phyloP scores from a whole-genome alignment of 1,140 invertebrate genomes.

The Maniola jurtina region DNA sequence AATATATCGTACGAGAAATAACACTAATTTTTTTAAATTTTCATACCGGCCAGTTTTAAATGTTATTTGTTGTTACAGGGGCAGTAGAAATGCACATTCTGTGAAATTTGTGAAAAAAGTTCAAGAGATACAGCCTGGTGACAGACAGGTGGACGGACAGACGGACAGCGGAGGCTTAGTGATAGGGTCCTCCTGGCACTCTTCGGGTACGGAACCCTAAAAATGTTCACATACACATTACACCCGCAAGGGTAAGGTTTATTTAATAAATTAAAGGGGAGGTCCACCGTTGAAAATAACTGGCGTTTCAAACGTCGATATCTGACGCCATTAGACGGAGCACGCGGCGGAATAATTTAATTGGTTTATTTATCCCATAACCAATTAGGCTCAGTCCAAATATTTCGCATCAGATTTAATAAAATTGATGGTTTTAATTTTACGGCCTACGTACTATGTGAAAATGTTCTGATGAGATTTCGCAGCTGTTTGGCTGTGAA shows the following conservation, averaged over 20 bases:
- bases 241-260: neutral
- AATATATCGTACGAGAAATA: no score
- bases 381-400: slow-evolving; percentile 49
- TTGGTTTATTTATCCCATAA: slow-evolving; percentile 68
- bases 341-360: slow-evolving; percentile 60
- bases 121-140: no score
- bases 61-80: no score
- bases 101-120: no score
- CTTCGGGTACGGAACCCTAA: neutral
- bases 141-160: no score
- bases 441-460: slow-evolving; percentile 17
- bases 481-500: neutral
- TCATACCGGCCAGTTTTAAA: no score
- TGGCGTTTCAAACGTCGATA: slow-evolving; percentile 14
- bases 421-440: slow-evolving; percentile 29
- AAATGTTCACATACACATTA: neutral
- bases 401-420: slow-evolving; percentile 25
- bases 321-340: slow-evolving; percentile 49
- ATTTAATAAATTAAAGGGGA: slow-evolving; percentile 8
- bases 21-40: no score
- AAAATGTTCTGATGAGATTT: slow-evolving; percentile 21
- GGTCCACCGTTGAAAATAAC: neutral
- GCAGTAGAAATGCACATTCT: no score
- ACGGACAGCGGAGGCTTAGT: no score
- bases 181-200: no score